A percentile compares a stretch with the other conserved stretches of the same genome.
phyloP scores from a whole-genome alignment of 2,113 vertebrate species.

The Entomyzon cyanotis region DNA sequence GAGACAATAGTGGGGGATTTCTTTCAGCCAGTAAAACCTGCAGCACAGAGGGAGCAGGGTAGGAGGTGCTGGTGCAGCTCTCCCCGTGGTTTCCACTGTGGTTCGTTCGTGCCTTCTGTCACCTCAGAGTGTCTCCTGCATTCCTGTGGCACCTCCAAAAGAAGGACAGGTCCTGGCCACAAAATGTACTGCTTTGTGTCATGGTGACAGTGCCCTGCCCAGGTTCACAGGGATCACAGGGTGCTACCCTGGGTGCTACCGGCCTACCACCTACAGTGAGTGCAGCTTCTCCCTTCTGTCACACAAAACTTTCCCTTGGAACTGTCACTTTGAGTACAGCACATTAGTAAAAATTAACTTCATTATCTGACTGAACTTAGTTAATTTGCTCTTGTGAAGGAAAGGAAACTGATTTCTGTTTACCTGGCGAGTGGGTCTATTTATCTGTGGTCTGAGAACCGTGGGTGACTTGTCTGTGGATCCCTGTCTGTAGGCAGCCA shows the following conservation, averaged over 20 bases:
- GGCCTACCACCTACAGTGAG: not conserved
- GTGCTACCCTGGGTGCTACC: not conserved
- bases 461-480: rapidly evolving
- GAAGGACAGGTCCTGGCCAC: not conserved
- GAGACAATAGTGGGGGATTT: not conserved
- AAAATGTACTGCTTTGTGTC: not conserved
- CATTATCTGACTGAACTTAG: not conserved
- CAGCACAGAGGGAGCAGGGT: not conserved
- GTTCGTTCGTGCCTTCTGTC: not conserved
- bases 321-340: not conserved
- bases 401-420: not conserved
- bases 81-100: not conserved
- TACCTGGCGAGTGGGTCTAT: rapidly evolving
- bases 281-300: not conserved
- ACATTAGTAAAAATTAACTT: not conserved
- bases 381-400: not conserved
- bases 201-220: not conserved
- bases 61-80: not conserved
- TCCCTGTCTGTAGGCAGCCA: not conserved
- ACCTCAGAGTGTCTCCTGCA: not conserved
- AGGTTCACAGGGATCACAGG: not conserved
- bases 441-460: rapidly evolving
- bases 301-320: not conserved
- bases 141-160: not conserved
- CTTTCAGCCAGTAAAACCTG: not conserved